phyloP scores from a whole-genome alignment of 2,113 vertebrate genomes.

The Melierax canorus region DNA sequence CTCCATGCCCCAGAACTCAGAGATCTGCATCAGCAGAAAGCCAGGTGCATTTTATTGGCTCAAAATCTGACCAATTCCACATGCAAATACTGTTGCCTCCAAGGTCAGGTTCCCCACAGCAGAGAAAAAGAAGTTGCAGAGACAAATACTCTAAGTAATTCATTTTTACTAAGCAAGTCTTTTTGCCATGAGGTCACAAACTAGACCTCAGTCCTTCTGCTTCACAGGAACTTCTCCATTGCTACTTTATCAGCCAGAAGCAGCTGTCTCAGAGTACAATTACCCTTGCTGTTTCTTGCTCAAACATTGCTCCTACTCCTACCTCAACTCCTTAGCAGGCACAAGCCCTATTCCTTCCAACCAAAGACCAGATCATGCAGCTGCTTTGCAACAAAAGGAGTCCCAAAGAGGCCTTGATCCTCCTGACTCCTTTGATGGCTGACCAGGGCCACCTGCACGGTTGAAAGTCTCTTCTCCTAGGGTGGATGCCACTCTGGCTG shows the following conservation, averaged over 20 bases:
- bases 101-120: not conserved
- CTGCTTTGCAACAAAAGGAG: not conserved
- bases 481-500: not conserved
- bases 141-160: not conserved
- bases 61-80: not conserved
- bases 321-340: not conserved
- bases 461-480: not conserved
- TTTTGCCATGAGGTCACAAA: not conserved
- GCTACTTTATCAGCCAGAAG: not conserved
- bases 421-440: not conserved
- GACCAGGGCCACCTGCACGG: not conserved
- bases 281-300: not conserved
- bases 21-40: not conserved
- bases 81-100: not conserved
- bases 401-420: not conserved
- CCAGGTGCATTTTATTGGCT: not conserved
- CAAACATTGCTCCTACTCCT: not conserved
- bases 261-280: not conserved
- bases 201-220: not conserved
- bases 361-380: not conserved
- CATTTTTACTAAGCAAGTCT: not conserved
- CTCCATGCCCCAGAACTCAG: not conserved
- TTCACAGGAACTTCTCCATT: not conserved
- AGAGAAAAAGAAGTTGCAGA: not conserved
- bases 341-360: not conserved